A percentile compares a stretch with the other conserved stretches of the same genome.
These are phyloP conservation scores for Drosophila fungiperda DNA, from an alignment of 2,888 invertebrate genomes.

Conservation along the genomic window DNA sequence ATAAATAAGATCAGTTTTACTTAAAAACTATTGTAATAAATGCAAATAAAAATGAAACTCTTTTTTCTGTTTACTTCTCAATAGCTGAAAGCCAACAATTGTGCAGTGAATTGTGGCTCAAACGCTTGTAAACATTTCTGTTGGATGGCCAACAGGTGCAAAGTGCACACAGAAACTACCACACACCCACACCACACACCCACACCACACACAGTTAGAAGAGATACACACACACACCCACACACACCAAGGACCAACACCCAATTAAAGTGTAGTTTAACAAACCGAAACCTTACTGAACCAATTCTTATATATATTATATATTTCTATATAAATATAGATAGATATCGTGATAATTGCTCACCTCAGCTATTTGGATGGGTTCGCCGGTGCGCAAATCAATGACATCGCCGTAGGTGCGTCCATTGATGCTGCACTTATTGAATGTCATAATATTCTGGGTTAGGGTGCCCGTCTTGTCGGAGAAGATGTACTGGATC, in stretches of 20 bases:
- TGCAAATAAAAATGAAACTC: background rate
- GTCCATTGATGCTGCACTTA: slow-evolving; percentile 97
- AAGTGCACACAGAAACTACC: slow-evolving; percentile 16
- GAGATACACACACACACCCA: background rate
- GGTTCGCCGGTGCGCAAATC: slow-evolving; percentile 95
- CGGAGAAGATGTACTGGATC: slow-evolving; percentile 99
- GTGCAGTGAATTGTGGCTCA: background rate
- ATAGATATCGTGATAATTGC: slow-evolving; percentile 63
- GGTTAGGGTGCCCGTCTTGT: slow-evolving; percentile 99
- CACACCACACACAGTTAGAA: background rate
- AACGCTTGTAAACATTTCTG: slow-evolving; percentile 13
- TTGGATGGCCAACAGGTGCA: slow-evolving; percentile 36
- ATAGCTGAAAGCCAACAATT: slow-evolving; percentile 1
- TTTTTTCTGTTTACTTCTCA: background rate
- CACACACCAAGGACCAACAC: slow-evolving; percentile 1
- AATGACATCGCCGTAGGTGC: slow-evolving; percentile 95
- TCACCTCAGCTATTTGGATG: slow-evolving; percentile 93
- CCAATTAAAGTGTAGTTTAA: slow-evolving; percentile 2
- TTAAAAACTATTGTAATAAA: background rate
- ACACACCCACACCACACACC: background rate
- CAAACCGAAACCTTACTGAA: background rate
- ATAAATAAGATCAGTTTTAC: background rate
- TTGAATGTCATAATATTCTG: slow-evolving; percentile 99
- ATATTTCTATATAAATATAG: background rate
- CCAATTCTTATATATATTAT: background rate